Evolutionary conservation across 2,113 vertebrate genomes (phyloP), one percentile per base, ranked within the genome.

Genomic region (Neopipo cinnamomea): DNA sequence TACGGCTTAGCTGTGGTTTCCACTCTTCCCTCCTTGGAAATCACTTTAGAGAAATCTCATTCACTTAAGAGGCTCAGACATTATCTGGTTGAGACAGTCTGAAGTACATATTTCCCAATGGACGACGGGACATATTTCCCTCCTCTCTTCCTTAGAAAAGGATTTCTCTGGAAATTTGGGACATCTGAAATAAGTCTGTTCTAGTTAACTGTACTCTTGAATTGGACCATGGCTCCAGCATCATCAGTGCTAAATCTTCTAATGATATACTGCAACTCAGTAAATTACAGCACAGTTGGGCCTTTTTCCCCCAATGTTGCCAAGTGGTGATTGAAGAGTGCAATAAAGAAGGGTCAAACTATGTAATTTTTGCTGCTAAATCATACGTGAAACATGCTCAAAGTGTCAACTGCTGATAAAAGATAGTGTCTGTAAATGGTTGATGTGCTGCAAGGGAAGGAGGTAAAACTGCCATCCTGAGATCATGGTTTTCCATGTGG

Each of bases 211-310:
- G 71, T 35, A 70, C 77, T 94, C 78, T 92, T 58, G 85, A 91
- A 96, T 72, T 65, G n/a, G 67, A 83, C 24, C 44, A 62, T 44
- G 63, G 30, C 63, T 66, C 3, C 75, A 55, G 12, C 62, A 27
- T 76, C 87, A 91, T 78, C 73, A 72, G 76, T 44, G 79, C 61
- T 95, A 79, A 86, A 93, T 85, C 62, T 66, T 53, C 87, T 95
- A 82, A 92, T 83, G 85, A 96, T 78, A 92, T 20, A 17, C 59
- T 75, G 37, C 50, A 56, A 79, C 70, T 52, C 37, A 82, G 81
- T 92, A 94, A 97, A 96, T 96, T 72, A 89, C 85, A 87, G 91
- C 66, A 81, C 8, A 14, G 31, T 5, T 78, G 70, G 52, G 71
- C 24, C 76, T 68, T 35, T 31, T 46, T 65, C 21, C 21, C 82